Evolutionary conservation across 2,113 vertebrate genomes (phyloP).

Genomic region (Monopterus albus): DNA sequence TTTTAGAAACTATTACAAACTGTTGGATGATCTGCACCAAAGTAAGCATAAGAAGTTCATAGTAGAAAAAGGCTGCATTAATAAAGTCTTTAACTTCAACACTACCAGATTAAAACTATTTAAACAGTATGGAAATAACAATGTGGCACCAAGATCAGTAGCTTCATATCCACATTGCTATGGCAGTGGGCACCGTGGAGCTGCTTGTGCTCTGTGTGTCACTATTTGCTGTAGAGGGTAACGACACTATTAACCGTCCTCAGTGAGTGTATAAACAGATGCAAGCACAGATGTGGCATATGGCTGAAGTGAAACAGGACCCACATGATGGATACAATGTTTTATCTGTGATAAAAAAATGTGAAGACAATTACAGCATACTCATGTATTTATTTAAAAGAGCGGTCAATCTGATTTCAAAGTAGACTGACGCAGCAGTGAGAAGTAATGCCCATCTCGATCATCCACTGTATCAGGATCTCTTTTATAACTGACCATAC

Average conservation of each 20-base stretch:
- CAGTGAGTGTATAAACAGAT: background rate
- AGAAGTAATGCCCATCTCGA: background rate
- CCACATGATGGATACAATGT: background rate
- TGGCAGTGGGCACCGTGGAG: background rate
- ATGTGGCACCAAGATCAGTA: background rate
- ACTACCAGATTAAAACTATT: background rate
- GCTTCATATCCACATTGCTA: background rate
- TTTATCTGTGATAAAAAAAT: conserved; percentile 5
- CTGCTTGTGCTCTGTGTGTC: background rate
- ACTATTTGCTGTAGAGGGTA: background rate
- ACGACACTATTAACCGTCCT: background rate
- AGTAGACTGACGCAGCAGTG: background rate
- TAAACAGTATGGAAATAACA: background rate
- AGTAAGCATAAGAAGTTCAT: too few species aligned
- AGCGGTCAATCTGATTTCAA: conserved; percentile 2
- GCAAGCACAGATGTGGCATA: background rate
- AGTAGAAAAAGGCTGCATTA: too few species aligned
- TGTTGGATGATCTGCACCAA: too few species aligned
- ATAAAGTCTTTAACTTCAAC: too few species aligned
- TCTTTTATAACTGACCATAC: background rate
- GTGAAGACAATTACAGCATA: background rate
- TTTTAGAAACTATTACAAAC: too few species aligned
- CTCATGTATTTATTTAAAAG: background rate
- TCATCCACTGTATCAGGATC: conserved; percentile 17
- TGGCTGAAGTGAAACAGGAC: background rate